Percentiles rank a stretch among this genome's conserved stretches.
Evolutionary conservation across 2,113 vertebrate species (phyloP).

Genomic region (Lonchura striata): DNA sequence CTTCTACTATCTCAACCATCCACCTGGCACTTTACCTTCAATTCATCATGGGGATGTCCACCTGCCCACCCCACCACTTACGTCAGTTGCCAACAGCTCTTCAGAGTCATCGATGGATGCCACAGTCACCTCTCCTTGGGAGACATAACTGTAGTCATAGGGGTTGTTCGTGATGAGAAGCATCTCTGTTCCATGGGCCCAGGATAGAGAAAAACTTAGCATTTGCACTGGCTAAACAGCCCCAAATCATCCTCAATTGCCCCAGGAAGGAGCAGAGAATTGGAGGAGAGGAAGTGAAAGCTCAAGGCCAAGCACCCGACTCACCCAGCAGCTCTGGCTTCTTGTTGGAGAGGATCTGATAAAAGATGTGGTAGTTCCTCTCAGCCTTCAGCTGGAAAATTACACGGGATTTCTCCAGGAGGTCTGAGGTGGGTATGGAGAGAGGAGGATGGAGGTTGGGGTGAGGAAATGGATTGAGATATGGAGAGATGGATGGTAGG

Average conservation of each 20-base stretch:
- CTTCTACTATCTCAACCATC: background rate
- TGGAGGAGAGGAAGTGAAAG: background rate
- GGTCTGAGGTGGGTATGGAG: conserved; percentile 71
- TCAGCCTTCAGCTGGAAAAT: conserved; percentile 94
- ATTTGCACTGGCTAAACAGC: background rate
- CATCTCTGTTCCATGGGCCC: conserved; percentile 74
- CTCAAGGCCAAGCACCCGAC: background rate
- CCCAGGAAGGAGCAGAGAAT: background rate
- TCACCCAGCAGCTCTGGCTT: conserved; percentile 91
- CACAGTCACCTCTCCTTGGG: conserved; percentile 91
- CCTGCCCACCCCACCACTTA: conserved; percentile 39
- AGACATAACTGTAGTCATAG: conserved; percentile 91
- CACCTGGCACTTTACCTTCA: background rate
- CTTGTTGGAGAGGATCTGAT: conserved; percentile 93
- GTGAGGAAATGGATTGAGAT: background rate
- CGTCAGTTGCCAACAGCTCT: conserved; percentile 89
- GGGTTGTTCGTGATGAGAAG: conserved; percentile 89
- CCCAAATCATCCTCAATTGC: background rate
- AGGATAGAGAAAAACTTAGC: background rate
- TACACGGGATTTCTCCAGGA: conserved; percentile 90
- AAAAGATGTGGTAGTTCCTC: conserved; percentile 94
- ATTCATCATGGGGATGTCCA: background rate
- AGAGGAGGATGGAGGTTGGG: background rate
- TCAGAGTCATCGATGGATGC: conserved; percentile 90
- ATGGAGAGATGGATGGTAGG: background rate